A percentile compares a stretch with the other conserved stretches of the same genome.
Evolutionary conservation across 2,888 invertebrate genomes (phyloP).

Genomic region (Cynaeus angustus): DNA sequence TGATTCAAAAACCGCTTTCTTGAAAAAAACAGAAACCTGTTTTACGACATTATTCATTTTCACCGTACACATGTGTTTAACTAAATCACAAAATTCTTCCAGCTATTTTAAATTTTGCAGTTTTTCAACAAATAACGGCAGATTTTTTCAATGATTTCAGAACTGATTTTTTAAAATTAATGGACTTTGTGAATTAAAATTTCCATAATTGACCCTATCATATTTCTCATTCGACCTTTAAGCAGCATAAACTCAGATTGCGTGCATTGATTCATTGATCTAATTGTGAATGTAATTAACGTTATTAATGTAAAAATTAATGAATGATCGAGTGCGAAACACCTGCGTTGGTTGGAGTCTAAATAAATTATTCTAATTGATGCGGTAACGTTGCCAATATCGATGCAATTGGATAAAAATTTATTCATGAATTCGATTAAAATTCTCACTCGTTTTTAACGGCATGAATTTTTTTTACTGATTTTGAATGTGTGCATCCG

Average conservation of each 20-base stretch:
- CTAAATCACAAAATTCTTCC: too few relatives aligned
- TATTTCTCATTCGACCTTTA: too few relatives aligned
- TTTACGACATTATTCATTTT: too few relatives aligned
- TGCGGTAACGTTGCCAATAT: conserved; percentile 23
- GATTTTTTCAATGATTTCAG: too few relatives aligned
- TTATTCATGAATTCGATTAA: conserved; percentile 16
- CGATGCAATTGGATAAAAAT: conserved; percentile 26
- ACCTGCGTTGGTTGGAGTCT: conserved; percentile 8
- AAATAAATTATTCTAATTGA: conserved; percentile 31
- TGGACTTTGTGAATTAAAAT: too few relatives aligned
- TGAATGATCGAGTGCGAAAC: conserved; percentile 10
- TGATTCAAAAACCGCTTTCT: too few relatives aligned
- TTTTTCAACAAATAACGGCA: too few relatives aligned
- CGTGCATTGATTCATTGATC: conserved; percentile 24
- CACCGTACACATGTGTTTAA: too few relatives aligned
- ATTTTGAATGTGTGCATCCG: neutral
- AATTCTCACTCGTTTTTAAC: neutral
- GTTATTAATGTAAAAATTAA: conserved; percentile 6
- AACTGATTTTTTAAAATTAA: too few relatives aligned
- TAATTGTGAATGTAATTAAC: conserved; percentile 34
- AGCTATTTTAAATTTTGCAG: too few relatives aligned
- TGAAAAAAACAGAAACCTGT: too few relatives aligned
- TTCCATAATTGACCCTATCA: too few relatives aligned
- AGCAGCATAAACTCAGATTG: neutral
- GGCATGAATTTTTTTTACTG: neutral